Evolutionary conservation across 2,797 vertebrate species (phyloP), one percentile per base, ranked within the genome.

Genomic region (Telmatherina bonti): DNA sequence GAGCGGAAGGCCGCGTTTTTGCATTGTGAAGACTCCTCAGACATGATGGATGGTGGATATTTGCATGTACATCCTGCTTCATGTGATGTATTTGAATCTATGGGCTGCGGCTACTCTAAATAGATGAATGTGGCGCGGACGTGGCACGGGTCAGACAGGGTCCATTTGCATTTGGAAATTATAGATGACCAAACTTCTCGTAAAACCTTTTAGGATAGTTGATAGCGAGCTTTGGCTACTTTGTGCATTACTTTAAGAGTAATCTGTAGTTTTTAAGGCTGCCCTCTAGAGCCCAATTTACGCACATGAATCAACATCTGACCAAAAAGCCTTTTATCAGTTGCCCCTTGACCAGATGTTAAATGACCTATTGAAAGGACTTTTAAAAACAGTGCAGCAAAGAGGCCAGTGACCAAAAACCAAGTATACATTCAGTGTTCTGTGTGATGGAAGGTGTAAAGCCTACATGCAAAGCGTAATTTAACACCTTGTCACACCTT

Each of bases 81-180:
- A 16, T 22, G 18, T 20, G 7, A 3, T 29, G 0, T 3, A 41
- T 60, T 59, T 71, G 6, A 68, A 68, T 70, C 10, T 51, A 71
- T 61, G 59, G 31, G 26, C 20, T 22, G 7, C 47, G 30, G 33
- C 62, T 27, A 18, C 12, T 49, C 54, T 64, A 1, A 30, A 11
- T 36, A 9, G 11, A 13, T 29, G 52, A 9, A 20, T 10, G 38
- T 20, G 59, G 18, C 45, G 61, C 62, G 64, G 64, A 78, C 83
- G 83, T 78, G 85, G 84, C 82, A 54, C 58, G 1, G n/a, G n/a
- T 11, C 58, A 53, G 15, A 30, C 13, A 1, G 12, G 15, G 5
- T 49, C 58, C 0, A 62, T 70, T 41, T 68, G 66, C 73, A 70
- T 56, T 1, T 5, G 30, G n/a, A 55, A 24, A 36, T 24, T 47